phyloP scores from a whole-genome alignment of 2,888 invertebrate species.

The Malacosoma neustria region DNA sequence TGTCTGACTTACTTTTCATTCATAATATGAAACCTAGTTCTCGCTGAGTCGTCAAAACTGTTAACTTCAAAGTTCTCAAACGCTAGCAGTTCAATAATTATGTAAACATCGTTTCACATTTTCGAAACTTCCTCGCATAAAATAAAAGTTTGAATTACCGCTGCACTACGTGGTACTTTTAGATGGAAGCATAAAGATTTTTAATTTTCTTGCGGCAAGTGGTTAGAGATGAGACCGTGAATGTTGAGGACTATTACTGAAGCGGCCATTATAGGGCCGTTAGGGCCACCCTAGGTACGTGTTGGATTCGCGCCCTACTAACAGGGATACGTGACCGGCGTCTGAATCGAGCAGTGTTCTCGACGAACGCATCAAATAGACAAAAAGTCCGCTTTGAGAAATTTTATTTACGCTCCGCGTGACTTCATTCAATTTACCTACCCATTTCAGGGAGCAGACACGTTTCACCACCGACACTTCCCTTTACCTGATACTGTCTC shows the following conservation, averaged over 20 bases:
- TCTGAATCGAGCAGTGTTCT: slow-evolving; percentile 25
- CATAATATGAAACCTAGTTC: no score
- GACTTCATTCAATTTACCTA: slow-evolving; percentile 7
- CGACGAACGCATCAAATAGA: slow-evolving; percentile 26
- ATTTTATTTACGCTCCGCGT: slow-evolving; percentile 15
- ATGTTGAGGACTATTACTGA: slow-evolving; percentile 51
- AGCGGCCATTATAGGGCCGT: slow-evolving; percentile 57
- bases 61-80: no score
- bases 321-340: slow-evolving; percentile 54
- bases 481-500: not conserved
- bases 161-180: no score
- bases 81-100: no score
- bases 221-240: slow-evolving; percentile 31
- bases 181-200: slow-evolving; percentile 55
- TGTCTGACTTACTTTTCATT: no score
- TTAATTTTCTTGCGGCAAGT: slow-evolving; percentile 58
- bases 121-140: no score
- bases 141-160: no score
- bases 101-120: no score
- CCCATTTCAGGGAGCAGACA: not conserved
- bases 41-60: no score
- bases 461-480: not conserved
- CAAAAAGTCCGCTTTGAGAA: slow-evolving; percentile 17
- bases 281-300: slow-evolving; percentile 54
- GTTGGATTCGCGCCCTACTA: slow-evolving; percentile 63